A percentile compares a stretch with the other conserved stretches of the same genome.
Conservation (phyloP, 2,113 vertebrate species). For the Nansenia antarctica region DNA sequence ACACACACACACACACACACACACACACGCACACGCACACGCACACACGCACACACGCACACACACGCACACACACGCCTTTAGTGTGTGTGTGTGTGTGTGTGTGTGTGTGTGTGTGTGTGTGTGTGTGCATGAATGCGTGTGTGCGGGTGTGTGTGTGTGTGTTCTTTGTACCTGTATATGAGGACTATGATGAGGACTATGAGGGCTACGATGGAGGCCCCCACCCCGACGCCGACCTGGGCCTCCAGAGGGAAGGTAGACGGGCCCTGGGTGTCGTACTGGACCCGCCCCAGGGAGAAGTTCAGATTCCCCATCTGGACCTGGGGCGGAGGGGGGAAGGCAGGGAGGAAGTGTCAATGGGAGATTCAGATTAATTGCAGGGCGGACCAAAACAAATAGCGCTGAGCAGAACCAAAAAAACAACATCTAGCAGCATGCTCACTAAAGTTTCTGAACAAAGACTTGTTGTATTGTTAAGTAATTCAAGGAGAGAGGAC, state of each 20-base stretch:
- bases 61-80: background rate
- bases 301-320: conserved; percentile 93
- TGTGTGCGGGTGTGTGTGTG: background rate
- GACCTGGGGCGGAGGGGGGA: conserved; percentile 80
- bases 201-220: conserved; percentile 89
- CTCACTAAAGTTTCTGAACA: too few relatives aligned
- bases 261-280: conserved; percentile 86
- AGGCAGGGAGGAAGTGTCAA: conserved; percentile 10
- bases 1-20: conserved; percentile 5
- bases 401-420: too few relatives aligned
- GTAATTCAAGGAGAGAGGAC: too few relatives aligned
- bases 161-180: conserved; percentile 80
- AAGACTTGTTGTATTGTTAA: too few relatives aligned
- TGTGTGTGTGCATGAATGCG: background rate
- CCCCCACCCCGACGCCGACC: conserved; percentile 90
- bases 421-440: too few relatives aligned
- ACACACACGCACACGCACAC: background rate
- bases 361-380: too few relatives aligned
- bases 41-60: background rate
- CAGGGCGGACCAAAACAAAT: too few relatives aligned
- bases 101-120: background rate
- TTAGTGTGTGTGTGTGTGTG: background rate
- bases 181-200: conserved; percentile 94
- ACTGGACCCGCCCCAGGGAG: conserved; percentile 88
- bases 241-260: conserved; percentile 92